Base-by-base conservation (phyloP, 2,888 invertebrate species). In the Alentia gelatinosa region DNA sequence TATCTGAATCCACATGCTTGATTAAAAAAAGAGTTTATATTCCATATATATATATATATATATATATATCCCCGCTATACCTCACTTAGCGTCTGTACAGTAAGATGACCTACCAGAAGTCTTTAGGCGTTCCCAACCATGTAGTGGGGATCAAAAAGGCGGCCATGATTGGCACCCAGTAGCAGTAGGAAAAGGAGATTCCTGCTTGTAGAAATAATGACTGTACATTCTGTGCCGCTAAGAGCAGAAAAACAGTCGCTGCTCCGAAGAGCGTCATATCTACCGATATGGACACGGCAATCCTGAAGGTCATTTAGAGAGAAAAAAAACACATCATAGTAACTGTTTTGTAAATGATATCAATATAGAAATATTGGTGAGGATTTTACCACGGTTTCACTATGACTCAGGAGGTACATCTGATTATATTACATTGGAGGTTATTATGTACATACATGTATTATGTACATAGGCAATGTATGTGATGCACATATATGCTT, bases 91-190 rank as follows among this genome's bases (percentile, higher is more conserved):
- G 74, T 12, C 26, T 9, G 9, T 74, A 74, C 74, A 74, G 74
- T 74, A 74, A n/a, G 23, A 74, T 30, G 1, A 37, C 30, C 33
- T 96, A 98, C 98, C 98, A 98, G 98, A 98, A 98, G 95, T 98
- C 98, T 95, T 98, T 98, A 0, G 98, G 98, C 92, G 98, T 98
- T 88, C 98, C 98, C 7, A 98, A 97, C 98, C 98, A 98, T 97
- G 98, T 97, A 89, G 98, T 96, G 0, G 98, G 98, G 93, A 98
- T 98, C 35, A 98, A 97, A 89, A 97, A 95, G 0, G 97, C 94
- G 0, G 98, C 98, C 0, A 98, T 97, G 30, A 98, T 96, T 35
- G 98, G 95, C 95, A 98, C 97, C 98, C 98, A 98, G 93, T 98
- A 97, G 95, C 98, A 98, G 96, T 98, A 98, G 93, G 97, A 97